Evolutionary conservation across 2,888 invertebrate species (phyloP), one percentile per base, ranked within the genome.

Genomic region (Azorinus chamasolen): DNA sequence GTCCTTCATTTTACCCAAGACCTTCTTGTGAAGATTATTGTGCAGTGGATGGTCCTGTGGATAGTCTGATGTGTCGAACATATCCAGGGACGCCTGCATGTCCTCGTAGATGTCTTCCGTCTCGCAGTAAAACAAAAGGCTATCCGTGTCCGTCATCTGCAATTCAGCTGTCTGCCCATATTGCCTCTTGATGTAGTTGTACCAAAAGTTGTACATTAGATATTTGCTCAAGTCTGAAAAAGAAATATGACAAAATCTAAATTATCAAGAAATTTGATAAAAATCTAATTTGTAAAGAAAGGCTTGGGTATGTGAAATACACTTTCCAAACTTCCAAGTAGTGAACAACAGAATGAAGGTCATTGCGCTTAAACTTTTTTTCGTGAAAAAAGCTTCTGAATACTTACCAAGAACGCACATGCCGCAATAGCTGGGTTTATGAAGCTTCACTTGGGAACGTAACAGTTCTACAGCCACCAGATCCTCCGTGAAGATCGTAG

Each of bases 381-480:
- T n/a, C n/a, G n/a, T n/a, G n/a, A n/a, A n/a, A n/a, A n/a, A n/a
- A n/a, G n/a, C n/a, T n/a, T n/a, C n/a, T n/a, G n/a, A 10, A 24
- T 12, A 16, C 22, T 24, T 61, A 61, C 61, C 63, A 25, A 63
- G 25, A 24, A 63, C 39, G 20, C 53, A 41, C 51, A 63, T 89
- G 16, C 93, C 93, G 3, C 90, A 79, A 72, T 93, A 93, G 37
- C 93, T 89, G 1, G 92, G 93, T 87, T 92, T 92, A 79, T 91
- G 86, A 45, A 91, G 89, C 20, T 83, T 25, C 12, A 69, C 57
- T 69, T 64, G 46, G 10, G 43, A 22, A 32, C 58, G 69, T 43
- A 45, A 24, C 51, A 92, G 69, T 66, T 93, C 88, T 25, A 93
- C 84, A 2, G 89, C 88, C 0, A 89, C 89, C 20, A 93, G 78